phyloP scores from a whole-genome alignment of 2,888 invertebrate species.

The Campaea margaritaria region DNA sequence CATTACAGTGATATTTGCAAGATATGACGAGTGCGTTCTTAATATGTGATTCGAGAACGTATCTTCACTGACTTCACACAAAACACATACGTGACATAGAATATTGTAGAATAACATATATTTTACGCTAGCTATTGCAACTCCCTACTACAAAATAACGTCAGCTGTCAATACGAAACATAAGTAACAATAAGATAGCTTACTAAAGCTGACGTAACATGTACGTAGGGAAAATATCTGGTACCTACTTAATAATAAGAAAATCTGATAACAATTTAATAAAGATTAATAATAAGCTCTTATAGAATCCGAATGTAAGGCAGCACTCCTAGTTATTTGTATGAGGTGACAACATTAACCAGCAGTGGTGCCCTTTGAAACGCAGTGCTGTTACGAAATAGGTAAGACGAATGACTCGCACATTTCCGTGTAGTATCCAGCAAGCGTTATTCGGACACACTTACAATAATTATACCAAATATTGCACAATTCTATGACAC shows the following conservation, averaged over 20 bases:
- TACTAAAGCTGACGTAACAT: constrained; percentile 4
- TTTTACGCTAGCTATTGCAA: constrained; percentile 34
- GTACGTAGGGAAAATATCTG: constrained; percentile 5
- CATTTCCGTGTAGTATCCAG: constrained; percentile 6
- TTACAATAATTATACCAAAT: too few relatives aligned
- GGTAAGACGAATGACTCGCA: not conserved
- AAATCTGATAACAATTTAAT: constrained; percentile 27
- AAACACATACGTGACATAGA: constrained; percentile 32
- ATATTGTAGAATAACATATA: constrained; percentile 31
- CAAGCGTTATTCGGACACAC: too few relatives aligned
- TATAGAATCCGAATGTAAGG: constrained; percentile 24
- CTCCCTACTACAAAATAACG: constrained; percentile 20
- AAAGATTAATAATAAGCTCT: constrained; percentile 32
- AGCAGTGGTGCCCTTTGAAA: constrained; percentile 13
- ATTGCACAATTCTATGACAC: not conserved
- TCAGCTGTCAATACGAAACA: constrained; percentile 1
- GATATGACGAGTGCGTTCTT: constrained; percentile 69
- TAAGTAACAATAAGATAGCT: too few relatives aligned
- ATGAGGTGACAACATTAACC: not conserved
- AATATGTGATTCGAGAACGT: constrained; percentile 33
- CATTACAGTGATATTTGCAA: constrained; percentile 78
- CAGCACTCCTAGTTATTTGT: constrained; percentile 19
- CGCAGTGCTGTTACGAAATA: constrained; percentile 12
- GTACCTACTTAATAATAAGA: constrained; percentile 21
- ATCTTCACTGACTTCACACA: constrained; percentile 18